Evolutionary conservation across 1,140 invertebrate genomes (phyloP), one percentile per base, ranked within the genome.

Genomic region (Acyrthosiphon pisum): DNA sequence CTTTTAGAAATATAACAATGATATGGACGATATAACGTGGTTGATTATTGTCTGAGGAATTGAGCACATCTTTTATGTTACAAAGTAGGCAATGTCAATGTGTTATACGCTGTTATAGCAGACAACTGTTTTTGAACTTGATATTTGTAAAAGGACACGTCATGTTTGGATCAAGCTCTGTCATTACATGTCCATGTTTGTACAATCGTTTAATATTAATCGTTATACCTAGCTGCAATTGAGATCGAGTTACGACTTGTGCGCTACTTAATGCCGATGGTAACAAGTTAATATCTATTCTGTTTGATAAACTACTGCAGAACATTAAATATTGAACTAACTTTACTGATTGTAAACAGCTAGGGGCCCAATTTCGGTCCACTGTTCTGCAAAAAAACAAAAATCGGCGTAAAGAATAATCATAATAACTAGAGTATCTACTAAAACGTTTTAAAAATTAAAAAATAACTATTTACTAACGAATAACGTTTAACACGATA

Each of bases 221-320:
- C 22, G 9, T 11, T 37, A 50, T 50, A 50, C 8, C 48, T 53
- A 22, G 7, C 9, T 11, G 23, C 23, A 26, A 84, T 84, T 26
- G 9, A 8, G 83, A 41, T 84, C 23, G 18, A 76, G 60, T n/a
- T 76, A 76, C n/a, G 60, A n/a, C 60, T 76, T n/a, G 60, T n/a
- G 60, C 30, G 30, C 60, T 76, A 76, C 60, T 76, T 76, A 68
- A 68, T 76, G 18, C n/a, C 30, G 18, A 76, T 76, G n/a, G 60
- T 76, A 18, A 76, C 60, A 76, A 76, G 60, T 76, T n/a, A 76
- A 76, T 76, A 76, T 76, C n/a, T n/a, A 76, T 76, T 76, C n/a
- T n/a, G 30, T 76, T 76, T 76, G 60, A 18, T 76, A 76, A n/a
- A 18, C 60, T 76, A 14, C 60, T n/a, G 14, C 60, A 18, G 60